Evolutionary conservation across 2,113 vertebrate species (phyloP).

Genomic region (Zootoca vivipara): DNA sequence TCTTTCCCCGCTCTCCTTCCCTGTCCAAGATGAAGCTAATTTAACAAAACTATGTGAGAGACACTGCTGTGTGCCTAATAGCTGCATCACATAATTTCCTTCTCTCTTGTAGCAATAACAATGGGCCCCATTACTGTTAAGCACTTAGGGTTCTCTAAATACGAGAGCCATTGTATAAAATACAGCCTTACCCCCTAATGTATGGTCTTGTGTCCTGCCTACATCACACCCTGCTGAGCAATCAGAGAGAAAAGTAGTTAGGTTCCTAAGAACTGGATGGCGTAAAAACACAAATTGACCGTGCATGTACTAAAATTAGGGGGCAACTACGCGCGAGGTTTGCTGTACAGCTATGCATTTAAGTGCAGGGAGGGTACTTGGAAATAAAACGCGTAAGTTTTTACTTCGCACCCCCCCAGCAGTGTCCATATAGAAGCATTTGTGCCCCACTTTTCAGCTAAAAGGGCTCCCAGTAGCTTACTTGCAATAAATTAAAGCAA

Average conservation of each 20-base stretch:
- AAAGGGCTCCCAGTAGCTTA: too few relatives aligned
- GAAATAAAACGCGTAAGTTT: too few relatives aligned
- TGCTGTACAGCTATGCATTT: too few relatives aligned
- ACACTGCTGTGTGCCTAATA: constrained; percentile 36
- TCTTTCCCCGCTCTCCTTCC: constrained; percentile 12
- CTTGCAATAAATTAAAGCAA: too few relatives aligned
- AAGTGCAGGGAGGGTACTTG: too few relatives aligned
- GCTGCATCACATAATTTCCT: constrained; percentile 52
- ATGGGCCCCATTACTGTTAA: constrained; percentile 31
- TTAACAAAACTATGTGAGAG: constrained; percentile 2
- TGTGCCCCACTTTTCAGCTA: too few relatives aligned
- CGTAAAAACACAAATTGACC: background rate
- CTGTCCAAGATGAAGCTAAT: constrained; percentile 12
- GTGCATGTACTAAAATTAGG: background rate
- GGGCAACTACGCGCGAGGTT: too few relatives aligned
- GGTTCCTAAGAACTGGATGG: constrained; percentile 1
- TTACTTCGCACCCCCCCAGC: too few relatives aligned
- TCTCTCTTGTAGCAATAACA: background rate
- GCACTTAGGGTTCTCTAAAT: constrained; percentile 49
- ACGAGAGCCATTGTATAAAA: constrained; percentile 12
- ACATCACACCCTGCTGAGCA: background rate
- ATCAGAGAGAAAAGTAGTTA: background rate
- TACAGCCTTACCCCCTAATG: constrained; percentile 38
- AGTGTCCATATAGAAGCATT: too few relatives aligned
- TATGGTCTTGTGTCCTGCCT: constrained; percentile 17